Evolutionary conservation across 2,888 invertebrate genomes (phyloP), one percentile per base, ranked within the genome.

Genomic region (Limenitis camilla): DNA sequence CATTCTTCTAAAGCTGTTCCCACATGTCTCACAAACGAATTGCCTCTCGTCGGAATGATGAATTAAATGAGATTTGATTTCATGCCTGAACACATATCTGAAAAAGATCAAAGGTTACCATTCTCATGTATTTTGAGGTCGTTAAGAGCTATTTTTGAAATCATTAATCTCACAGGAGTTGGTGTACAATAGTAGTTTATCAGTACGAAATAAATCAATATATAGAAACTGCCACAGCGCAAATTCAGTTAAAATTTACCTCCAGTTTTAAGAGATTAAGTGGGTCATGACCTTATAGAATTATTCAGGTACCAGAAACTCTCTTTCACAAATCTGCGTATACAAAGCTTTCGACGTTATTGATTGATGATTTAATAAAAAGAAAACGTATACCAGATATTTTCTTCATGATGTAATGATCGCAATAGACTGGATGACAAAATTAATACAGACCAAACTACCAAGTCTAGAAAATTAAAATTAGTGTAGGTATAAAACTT

Each of bases 21-120:
- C 81, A 40, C 81, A 81, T 4, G 65, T 59, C 40, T 81, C 73
- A 49, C 81, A 81, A 33, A 78, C 61, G 46, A 48, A 65, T 29
- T 61, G 54, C n/a, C 60, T 65, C 4, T 61, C 54, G 28, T 62
- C 61, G 8, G 60, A 57, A 52, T 78, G 78, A 11, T 65, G 55
- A 6, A 52, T 61, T 30, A 79, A 39, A 52, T 80, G 80, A 1
- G 55, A 53, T 49, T 58, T 61, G 27, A 80, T 70, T 52, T 60
- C 45, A 48, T 67, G 40, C 46, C 65, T 62, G 55, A 62, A 71
- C 10, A 70, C 55, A 52, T 66, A 73, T 40, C 73, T 74, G 19
- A 19, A 19, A n/a, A 19, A 19, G 19, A 19, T 19, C 19, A 19
- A 19, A 3, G 19, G 1, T 19, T 3, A 19, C 1, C 19, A 19